Evolutionary conservation across 1,140 invertebrate species (phyloP).

Genomic region (Araneus ventricosus): DNA sequence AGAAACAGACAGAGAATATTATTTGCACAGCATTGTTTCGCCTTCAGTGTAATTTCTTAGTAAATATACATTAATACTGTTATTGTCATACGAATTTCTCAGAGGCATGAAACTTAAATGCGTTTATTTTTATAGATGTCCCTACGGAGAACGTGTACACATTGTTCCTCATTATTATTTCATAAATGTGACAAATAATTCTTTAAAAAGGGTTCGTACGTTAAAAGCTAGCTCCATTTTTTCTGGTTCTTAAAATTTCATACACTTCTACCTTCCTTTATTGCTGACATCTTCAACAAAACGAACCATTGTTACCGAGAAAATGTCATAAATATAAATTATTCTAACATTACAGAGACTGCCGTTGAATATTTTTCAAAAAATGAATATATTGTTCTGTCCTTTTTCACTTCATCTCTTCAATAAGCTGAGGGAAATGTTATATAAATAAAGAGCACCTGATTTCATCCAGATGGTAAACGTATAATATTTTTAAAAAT

Average conservation of each 20-base stretch:
- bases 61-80: background rate
- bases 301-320: background rate
- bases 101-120: background rate
- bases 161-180: background rate
- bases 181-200: background rate
- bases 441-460: background rate
- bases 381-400: background rate
- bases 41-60: background rate
- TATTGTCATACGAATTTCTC: background rate
- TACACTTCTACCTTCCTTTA: background rate
- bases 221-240: background rate
- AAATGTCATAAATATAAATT: slow-evolving; percentile 24
- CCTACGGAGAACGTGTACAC: background rate
- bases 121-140: background rate
- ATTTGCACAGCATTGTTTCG: background rate
- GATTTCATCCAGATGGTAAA: background rate
- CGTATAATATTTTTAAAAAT: background rate
- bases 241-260: background rate
- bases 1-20: background rate
- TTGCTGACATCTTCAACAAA: background rate
- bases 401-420: background rate
- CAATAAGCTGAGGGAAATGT: background rate
- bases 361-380: background rate
- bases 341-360: background rate
- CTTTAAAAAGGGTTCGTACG: background rate